Percentiles rank a stretch among this genome's conserved stretches.
phyloP scores from a whole-genome alignment of 2,797 vertebrate genomes.

The Neopelma chrysocephalum region DNA sequence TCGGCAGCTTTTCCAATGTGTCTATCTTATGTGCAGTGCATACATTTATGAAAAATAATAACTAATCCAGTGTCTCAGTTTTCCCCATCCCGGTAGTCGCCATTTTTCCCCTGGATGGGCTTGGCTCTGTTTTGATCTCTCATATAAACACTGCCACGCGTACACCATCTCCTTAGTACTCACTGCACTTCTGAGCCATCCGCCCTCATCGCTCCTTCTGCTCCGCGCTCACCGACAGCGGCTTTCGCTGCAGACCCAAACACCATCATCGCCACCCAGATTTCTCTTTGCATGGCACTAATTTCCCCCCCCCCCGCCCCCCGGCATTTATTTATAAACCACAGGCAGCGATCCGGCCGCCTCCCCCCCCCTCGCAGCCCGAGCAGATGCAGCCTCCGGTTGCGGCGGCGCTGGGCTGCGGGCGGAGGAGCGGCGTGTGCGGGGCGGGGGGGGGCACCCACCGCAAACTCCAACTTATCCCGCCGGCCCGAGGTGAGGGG shows the following conservation, averaged over 20 bases:
- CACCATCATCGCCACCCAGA: constrained; percentile 3
- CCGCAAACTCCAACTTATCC: not conserved
- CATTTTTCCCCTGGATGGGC: constrained; percentile 80
- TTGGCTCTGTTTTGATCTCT: constrained; percentile 88
- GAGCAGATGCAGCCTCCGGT: constrained; percentile 4
- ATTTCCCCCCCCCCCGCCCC: not conserved
- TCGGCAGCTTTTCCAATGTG: constrained; percentile 18
- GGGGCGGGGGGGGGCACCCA: not conserved
- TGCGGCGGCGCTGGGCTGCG: not conserved
- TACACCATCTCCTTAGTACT: constrained; percentile 81
- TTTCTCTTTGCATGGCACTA: constrained; percentile 54
- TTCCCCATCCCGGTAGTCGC: constrained; percentile 69
- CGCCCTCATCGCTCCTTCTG: constrained; percentile 29
- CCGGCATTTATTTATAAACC: constrained; percentile 28
- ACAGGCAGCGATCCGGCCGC: not conserved
- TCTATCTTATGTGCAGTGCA: constrained; percentile 32
- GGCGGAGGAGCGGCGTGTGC: too few species aligned
- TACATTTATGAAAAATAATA: constrained; percentile 59
- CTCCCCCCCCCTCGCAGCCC: not conserved
- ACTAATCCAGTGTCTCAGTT: constrained; percentile 46
- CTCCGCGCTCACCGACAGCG: not conserved
- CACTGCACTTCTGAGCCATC: constrained; percentile 30
- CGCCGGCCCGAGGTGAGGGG: not conserved
- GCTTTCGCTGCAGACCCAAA: constrained; percentile 6
- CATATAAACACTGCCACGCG: constrained; percentile 89